These are phyloP conservation scores for Podarcis muralis DNA, from an alignment of 2,113 vertebrate species.

Conservation along the genomic window DNA sequence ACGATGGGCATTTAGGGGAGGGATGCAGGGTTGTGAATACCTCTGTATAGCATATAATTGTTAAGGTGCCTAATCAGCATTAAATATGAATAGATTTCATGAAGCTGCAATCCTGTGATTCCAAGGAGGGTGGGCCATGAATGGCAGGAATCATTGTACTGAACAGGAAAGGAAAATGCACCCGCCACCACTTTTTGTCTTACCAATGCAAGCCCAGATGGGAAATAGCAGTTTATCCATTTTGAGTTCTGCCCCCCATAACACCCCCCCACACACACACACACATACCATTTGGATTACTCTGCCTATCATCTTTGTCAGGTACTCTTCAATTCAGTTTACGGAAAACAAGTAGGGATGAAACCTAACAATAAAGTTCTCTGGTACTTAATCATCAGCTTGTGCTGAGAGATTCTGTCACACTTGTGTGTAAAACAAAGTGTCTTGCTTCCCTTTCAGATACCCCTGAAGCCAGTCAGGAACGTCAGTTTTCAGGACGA, in stretches of 20 bases:
- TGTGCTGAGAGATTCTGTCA: not conserved
- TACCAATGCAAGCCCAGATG: not conserved
- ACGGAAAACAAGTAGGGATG: not conserved
- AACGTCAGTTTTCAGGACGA: conserved; percentile 98
- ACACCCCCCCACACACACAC: not conserved
- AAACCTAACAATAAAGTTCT: not conserved
- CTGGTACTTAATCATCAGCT: not conserved
- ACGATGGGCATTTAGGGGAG: not conserved
- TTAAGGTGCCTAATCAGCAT: not conserved
- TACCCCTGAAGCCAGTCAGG: conserved; percentile 85
- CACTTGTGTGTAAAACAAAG: conserved; percentile 22
- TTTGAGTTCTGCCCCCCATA: not conserved
- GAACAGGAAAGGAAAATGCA: not conserved
- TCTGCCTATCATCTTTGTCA: not conserved
- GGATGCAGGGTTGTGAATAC: not conserved
- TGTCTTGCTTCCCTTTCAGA: conserved; percentile 68
- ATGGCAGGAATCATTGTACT: too few species aligned
- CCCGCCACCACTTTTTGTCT: not conserved
- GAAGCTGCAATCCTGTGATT: not conserved
- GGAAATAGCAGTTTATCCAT: not conserved
- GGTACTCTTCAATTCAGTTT: not conserved
- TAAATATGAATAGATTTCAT: not conserved
- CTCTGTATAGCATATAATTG: not conserved
- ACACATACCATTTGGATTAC: not conserved
- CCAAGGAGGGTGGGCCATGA: not conserved